These are phyloP conservation scores for Periophthalmus modestus DNA, from an alignment of 2,113 vertebrate species.

Conservation along the genomic window DNA sequence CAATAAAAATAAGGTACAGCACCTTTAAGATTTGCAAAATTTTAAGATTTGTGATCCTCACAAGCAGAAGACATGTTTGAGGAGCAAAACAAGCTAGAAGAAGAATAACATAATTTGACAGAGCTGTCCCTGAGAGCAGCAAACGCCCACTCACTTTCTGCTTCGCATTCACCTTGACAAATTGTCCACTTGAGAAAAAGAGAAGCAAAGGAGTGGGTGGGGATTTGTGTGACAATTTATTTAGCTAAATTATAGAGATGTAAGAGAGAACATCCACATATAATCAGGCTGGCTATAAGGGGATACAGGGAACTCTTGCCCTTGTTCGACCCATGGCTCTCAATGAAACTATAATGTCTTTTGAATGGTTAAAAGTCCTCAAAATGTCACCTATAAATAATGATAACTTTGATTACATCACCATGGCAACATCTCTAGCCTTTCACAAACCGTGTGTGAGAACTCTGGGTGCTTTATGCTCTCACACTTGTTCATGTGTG, in stretches of 20 bases:
- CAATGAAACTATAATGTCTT: too few species aligned
- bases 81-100: neutral
- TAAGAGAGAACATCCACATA: neutral
- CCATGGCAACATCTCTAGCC: neutral
- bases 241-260: neutral
- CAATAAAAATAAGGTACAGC: too few species aligned
- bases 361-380: too few species aligned
- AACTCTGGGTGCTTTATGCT: neutral
- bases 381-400: too few species aligned
- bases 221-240: neutral
- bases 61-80: neutral
- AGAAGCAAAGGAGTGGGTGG: slow-evolving; percentile 18
- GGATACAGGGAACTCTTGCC: too few species aligned
- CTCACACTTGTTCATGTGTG: neutral
- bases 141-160: slow-evolving; percentile 37
- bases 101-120: slow-evolving; percentile 26
- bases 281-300: neutral
- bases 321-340: too few species aligned
- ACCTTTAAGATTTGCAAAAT: too few species aligned
- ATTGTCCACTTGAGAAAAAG: slow-evolving; percentile 25
- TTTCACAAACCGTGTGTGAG: neutral
- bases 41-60: neutral
- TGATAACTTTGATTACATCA: neutral
- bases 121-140: slow-evolving; percentile 13
- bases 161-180: slow-evolving; percentile 50